Base-by-base conservation (phyloP, 2,113 vertebrate species). In the Aplodontia rufa region DNA sequence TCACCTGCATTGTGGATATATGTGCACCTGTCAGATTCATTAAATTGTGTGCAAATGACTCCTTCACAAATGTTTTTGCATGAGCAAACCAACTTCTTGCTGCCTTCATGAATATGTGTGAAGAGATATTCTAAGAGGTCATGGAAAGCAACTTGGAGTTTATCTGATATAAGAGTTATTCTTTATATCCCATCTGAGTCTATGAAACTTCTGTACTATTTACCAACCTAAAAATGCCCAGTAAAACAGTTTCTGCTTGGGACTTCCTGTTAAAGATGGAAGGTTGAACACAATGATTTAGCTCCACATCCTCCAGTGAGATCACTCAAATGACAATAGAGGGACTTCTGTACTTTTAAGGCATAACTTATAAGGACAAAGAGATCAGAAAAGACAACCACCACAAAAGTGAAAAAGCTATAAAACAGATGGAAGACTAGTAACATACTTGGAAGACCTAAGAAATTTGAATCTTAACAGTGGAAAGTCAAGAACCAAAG, bases 401-500 rank as follows among this genome's bases (percentile, higher is more conserved):
- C 55, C 37, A 74, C 53, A 74, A 78, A 90, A 87, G 78, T 32
- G 16, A 94, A 35, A 37, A 87, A 92, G 30, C 53, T 60, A 28
- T n/a, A 78, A 85, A 94, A 49, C 47, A 78, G 30, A 87, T 49
- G 53, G 42, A 45, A 87, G 22, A 91, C 40, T 71, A 47, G 62
- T 64, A 89, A 74, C 40, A 37, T 76, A 81, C 19, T 53, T 60
- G 40, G 20, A 90, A 93, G 47, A 86, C 26, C 12, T 47, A 32
- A 91, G 58, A 93, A 68, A 66, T 75, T 5, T 90, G 26, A 83
- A 91, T 71, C 17, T 40, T 53, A 85, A 94, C 6, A 55, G 26
- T 84, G 53, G 16, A 83, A 94, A 94, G 16, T 78, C 42, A 88
- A 94, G 53, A 85, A 85, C 35, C 49, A 92, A 89, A 80, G 40